Percentiles rank a stretch among this genome's conserved stretches.
phyloP scores from a whole-genome alignment of 1,140 invertebrate species.

The Drosophila malerkotliana region DNA sequence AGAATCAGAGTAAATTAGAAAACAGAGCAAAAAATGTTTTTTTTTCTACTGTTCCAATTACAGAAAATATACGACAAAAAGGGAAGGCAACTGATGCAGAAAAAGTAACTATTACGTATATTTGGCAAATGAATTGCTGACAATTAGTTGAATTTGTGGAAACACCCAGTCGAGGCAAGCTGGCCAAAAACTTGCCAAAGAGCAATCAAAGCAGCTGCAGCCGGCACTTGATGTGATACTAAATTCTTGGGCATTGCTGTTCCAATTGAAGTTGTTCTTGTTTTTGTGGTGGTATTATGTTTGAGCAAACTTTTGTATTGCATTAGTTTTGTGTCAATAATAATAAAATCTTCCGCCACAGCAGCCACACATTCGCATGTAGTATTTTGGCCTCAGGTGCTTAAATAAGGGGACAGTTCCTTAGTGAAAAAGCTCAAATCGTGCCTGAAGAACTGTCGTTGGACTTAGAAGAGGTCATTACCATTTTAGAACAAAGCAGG shows the following conservation, averaged over 20 bases:
- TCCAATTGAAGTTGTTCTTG: conserved; percentile 19
- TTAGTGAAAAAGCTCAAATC: no score
- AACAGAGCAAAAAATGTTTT: background rate
- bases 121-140: conserved; percentile 63
- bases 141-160: conserved; percentile 70
- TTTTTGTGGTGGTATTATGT: conserved; percentile 29
- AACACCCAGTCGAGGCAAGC: conserved; percentile 17
- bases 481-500: conserved; percentile 32
- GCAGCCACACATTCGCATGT: background rate
- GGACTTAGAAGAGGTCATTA: conserved; percentile 46
- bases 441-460: background rate
- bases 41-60: conserved; percentile 20
- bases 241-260: conserved; percentile 31
- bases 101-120: conserved; percentile 34
- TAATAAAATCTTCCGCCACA: conserved; percentile 46
- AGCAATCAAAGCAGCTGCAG: conserved; percentile 37
- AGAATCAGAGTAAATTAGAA: background rate
- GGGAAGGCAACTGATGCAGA: background rate
- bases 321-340: conserved; percentile 52
- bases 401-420: conserved; percentile 3
- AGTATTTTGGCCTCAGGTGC: background rate
- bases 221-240: conserved; percentile 34
- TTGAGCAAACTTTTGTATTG: conserved; percentile 50
- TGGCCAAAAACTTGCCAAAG: conserved; percentile 18
- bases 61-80: conserved; percentile 18